A percentile compares a stretch with the other conserved stretches of the same genome.
Evolutionary conservation across 2,797 vertebrate genomes (phyloP).

Genomic region (Distichodus sexfasciatus): DNA sequence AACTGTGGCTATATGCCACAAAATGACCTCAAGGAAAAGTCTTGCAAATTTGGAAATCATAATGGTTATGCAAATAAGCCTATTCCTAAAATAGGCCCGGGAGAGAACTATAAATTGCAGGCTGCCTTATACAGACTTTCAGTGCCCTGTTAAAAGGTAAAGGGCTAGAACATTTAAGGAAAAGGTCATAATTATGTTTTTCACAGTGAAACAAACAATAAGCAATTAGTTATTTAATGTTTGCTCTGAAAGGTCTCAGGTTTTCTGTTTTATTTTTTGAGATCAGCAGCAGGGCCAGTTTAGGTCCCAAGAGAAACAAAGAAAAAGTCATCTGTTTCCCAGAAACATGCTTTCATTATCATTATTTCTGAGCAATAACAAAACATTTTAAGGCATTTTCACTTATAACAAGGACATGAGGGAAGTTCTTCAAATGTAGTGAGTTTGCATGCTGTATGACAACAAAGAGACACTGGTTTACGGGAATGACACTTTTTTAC

Average conservation of each 20-base stretch:
- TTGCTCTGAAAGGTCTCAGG: background rate
- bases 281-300: background rate
- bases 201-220: background rate
- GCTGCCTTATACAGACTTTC: too few relatives aligned
- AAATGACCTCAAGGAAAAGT: background rate
- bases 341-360: background rate
- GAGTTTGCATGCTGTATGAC: background rate
- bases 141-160: background rate
- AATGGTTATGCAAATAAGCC: conserved; percentile 31
- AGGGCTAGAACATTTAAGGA: background rate
- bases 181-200: background rate
- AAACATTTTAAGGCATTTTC: background rate
- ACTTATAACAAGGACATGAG: background rate
- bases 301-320: background rate
- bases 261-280: background rate
- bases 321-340: background rate
- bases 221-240: background rate
- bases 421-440: background rate
- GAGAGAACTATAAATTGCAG: background rate
- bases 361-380: background rate
- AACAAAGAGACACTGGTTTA: conserved; percentile 11
- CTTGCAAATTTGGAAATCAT: background rate
- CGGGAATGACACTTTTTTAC: background rate
- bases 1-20: background rate
- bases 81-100: conserved; percentile 4